These are phyloP conservation scores for Chloroclysta siterata DNA, from an alignment of 2,888 invertebrate genomes.

Conservation along the genomic window DNA sequence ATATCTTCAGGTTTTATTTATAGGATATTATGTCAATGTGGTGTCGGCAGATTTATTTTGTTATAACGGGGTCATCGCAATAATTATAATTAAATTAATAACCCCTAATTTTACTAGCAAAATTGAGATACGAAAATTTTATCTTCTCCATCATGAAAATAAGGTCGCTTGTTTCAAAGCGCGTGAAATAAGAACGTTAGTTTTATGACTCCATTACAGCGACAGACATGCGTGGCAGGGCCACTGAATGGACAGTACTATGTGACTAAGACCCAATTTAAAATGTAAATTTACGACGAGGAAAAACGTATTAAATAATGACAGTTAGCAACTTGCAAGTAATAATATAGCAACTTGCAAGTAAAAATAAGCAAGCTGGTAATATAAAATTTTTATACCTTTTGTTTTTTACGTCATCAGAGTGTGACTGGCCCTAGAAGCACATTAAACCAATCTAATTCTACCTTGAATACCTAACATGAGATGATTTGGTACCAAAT, in stretches of 20 bases:
- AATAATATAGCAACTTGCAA: too few relatives aligned
- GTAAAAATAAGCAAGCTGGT: too few relatives aligned
- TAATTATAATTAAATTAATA: too few relatives aligned
- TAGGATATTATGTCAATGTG: too few relatives aligned
- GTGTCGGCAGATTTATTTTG: too few relatives aligned
- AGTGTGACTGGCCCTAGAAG: not conserved
- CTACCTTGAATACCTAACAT: not conserved
- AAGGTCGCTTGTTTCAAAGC: conserved; percentile 66
- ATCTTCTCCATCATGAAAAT: conserved; percentile 44
- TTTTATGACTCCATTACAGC: conserved; percentile 71
- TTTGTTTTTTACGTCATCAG: not conserved
- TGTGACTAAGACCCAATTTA: not conserved
- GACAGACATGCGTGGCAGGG: not conserved
- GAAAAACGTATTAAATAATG: not conserved
- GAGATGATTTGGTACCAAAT: not conserved
- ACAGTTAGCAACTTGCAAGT: too few relatives aligned
- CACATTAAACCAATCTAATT: not conserved
- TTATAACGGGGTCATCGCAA: too few relatives aligned
- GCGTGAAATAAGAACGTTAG: conserved; percentile 73
- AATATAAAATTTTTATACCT: too few relatives aligned
- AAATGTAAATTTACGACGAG: not conserved
- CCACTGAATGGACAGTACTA: not conserved
- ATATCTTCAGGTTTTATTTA: too few relatives aligned
- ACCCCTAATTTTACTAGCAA: too few relatives aligned
- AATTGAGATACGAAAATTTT: not conserved